These are phyloP conservation scores for Ophioninae sp. DNA, from an alignment of 2,888 invertebrate genomes.

Conservation along the genomic window DNA sequence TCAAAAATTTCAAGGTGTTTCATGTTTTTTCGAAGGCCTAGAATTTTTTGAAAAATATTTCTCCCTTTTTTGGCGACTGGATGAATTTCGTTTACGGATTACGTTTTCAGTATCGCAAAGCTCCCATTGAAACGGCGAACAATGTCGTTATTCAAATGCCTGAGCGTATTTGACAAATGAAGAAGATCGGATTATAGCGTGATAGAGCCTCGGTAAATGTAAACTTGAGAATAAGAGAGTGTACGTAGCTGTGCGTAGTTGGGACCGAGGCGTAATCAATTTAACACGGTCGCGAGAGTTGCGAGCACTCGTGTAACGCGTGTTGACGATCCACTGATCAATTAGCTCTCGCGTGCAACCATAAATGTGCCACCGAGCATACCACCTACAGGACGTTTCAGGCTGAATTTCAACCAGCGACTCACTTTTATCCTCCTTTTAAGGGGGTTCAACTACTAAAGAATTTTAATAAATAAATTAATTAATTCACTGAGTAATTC, in stretches of 20 bases:
- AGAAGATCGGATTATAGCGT: conserved; percentile 1
- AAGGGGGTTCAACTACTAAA: neutral
- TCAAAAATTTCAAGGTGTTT: too few relatives aligned
- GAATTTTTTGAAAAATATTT: neutral
- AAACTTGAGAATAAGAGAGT: conserved; percentile 34
- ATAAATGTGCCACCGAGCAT: conserved; percentile 55
- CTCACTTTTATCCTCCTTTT: neutral
- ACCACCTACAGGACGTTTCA: conserved; percentile 11
- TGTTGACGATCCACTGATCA: conserved; percentile 73
- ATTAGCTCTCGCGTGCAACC: conserved; percentile 68
- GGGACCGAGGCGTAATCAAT: conserved; percentile 59
- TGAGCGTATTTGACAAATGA: neutral
- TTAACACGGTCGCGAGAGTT: conserved; percentile 44
- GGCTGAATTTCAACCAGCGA: neutral
- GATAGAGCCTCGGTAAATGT: conserved; percentile 12
- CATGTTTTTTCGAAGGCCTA: neutral
- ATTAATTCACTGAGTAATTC: too few relatives aligned
- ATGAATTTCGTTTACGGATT: neutral
- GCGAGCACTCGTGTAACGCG: conserved; percentile 60
- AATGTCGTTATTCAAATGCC: neutral
- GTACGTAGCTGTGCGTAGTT: conserved; percentile 36
- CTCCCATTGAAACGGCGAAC: neutral
- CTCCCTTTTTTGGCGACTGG: neutral
- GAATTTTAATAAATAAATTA: too few relatives aligned
- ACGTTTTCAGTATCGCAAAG: neutral